A percentile compares a stretch with the other conserved stretches of the same genome.
Conservation (phyloP, 2,888 invertebrate genomes). For the Tenthredo mesomela region DNA sequence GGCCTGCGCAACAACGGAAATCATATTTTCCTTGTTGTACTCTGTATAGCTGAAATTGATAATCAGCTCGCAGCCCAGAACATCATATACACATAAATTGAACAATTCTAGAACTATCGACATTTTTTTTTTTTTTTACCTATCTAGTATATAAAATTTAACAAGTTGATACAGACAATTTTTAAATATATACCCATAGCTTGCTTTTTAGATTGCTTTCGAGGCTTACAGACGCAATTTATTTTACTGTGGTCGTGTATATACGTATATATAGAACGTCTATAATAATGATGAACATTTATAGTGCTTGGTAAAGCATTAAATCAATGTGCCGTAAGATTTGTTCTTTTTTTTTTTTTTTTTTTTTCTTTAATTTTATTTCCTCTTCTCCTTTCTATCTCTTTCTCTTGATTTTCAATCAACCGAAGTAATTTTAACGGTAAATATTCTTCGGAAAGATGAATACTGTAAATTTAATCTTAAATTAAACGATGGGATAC, state of each 20-base stretch:
- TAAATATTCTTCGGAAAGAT: background rate
- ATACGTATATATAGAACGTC: background rate
- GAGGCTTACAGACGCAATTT: background rate
- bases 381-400: background rate
- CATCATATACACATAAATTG: background rate
- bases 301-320: slow-evolving; percentile 2
- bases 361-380: background rate
- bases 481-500: background rate
- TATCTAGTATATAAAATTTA: too few relatives aligned
- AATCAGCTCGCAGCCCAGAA: background rate
- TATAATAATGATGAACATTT: background rate
- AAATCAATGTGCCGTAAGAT: slow-evolving; percentile 19
- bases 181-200: background rate
- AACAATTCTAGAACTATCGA: background rate
- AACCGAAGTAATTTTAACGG: slow-evolving; percentile 40
- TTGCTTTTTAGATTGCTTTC: background rate
- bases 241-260: background rate
- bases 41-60: slow-evolving; percentile 20
- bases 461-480: slow-evolving; percentile 5
- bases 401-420: slow-evolving; percentile 13
- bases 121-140: too few relatives aligned
- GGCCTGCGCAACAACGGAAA: slow-evolving; percentile 44
- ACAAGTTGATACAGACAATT: background rate
- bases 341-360: background rate
- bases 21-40: slow-evolving; percentile 11